Conservation (phyloP, 2,797 vertebrate genomes). For the Lepidocolaptes lacrymiger region DNA sequence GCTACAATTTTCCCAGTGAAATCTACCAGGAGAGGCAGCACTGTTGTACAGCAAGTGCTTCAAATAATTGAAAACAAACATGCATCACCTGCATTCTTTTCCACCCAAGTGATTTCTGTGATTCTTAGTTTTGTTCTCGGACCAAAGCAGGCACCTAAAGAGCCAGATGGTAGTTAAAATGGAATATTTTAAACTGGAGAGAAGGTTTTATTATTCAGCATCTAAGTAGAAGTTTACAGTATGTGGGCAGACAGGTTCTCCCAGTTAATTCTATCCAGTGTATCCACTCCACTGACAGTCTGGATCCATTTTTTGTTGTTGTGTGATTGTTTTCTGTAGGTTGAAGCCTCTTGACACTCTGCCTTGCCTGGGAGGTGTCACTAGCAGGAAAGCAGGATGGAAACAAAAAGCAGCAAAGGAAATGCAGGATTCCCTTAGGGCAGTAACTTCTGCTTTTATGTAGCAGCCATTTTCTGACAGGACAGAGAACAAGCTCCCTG, state of each 20-base stretch:
- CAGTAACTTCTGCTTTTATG: conserved; percentile 33
- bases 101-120: background rate
- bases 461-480: conserved; percentile 59
- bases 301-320: background rate
- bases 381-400: background rate
- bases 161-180: background rate
- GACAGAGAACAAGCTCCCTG: conserved; percentile 24
- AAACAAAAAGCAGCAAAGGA: conserved; percentile 10
- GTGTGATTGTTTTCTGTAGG: background rate
- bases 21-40: background rate
- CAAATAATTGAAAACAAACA: background rate
- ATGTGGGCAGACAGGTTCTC: background rate
- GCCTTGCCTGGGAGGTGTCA: background rate
- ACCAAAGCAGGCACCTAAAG: background rate
- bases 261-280: background rate
- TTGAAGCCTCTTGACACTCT: background rate
- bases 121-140: background rate
- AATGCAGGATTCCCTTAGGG: conserved; percentile 33
- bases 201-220: background rate
- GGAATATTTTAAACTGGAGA: background rate
- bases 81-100: background rate
- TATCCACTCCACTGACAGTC: background rate
- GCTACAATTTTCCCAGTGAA: background rate
- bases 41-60: background rate
- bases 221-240: background rate